Base-by-base conservation (phyloP, 2,797 vertebrate genomes). In the Clarias laeviceps region DNA sequence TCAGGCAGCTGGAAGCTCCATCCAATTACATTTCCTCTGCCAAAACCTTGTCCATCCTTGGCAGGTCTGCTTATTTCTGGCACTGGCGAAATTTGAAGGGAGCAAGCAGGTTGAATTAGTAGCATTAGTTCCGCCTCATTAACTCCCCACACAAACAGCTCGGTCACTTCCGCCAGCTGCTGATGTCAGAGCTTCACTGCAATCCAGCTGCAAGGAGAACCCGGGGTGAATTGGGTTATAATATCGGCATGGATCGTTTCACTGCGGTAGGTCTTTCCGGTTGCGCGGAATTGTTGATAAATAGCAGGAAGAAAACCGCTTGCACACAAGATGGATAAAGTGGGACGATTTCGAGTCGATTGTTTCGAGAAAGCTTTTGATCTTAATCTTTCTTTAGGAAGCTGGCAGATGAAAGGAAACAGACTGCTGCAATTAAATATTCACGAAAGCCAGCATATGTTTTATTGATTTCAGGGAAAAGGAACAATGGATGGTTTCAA, bases 391-490 rank as follows among this genome's bases (percentile, higher is more conserved):
- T 90, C 85, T 92, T 91, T 57, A 83, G 87, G 88, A 88, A 91
- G 89, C 84, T 81, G 85, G 85, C 69, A 90, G 93, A 95, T 93
- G 92, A 94, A 95, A 92, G 90, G 88, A 93, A 93, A 93, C 90
- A 92, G 93, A 91, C 66, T 70, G 88, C 50, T 72, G 70, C 45
- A 88, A 94, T 96, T 90, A 95, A 95, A 94, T 94, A 95, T 95
- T 95, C 91, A 95, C 40, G 70, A 91, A 68, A 89, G 83, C 50
- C 68, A 88, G 90, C 90, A 64, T 84, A 95, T 95, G 92, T 94
- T 95, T 95, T 95, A 95, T 95, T 95, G 94, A 95, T 94, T 89
- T 45, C 45, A 89, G 84, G 88, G n/a, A 50, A 84, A 82, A 88
- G 88, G 88, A 95, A 95, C 92, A 95, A 94, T 91, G 89, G 90